Percentiles rank a stretch among this genome's conserved stretches.
These are phyloP conservation scores for Eurystomus glaucurus DNA, from an alignment of 2,797 vertebrate species.

Conservation along the genomic window DNA sequence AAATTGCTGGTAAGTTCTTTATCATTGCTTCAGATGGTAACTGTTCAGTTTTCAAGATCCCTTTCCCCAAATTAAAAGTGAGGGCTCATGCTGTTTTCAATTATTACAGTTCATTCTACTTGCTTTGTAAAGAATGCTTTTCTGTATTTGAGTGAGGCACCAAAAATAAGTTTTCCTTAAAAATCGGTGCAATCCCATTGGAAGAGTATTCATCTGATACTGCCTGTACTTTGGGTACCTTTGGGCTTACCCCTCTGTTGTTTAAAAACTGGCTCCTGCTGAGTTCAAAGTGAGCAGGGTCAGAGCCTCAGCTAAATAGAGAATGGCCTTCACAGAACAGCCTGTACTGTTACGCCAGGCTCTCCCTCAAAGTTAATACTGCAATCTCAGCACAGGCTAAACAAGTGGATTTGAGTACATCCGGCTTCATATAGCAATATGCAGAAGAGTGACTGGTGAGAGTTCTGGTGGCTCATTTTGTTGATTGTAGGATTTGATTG, in stretches of 20 bases:
- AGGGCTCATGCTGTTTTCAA: constrained; percentile 29
- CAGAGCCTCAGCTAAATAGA: background rate
- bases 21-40: constrained; percentile 21
- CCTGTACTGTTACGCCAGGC: background rate
- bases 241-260: background rate
- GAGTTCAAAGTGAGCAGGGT: constrained; percentile 2
- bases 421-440: background rate
- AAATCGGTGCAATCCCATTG: background rate
- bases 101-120: constrained; percentile 48
- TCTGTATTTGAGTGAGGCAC: background rate
- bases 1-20: constrained; percentile 44
- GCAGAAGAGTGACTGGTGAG: background rate
- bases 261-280: background rate
- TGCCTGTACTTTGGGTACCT: background rate
- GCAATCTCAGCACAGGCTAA: background rate
- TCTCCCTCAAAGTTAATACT: background rate
- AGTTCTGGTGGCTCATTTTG: background rate
- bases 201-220: background rate
- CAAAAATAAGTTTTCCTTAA: background rate
- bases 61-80: constrained; percentile 30
- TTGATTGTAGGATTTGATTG: background rate
- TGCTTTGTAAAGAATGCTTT: background rate
- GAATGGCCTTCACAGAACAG: background rate
- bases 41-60: constrained; percentile 29
- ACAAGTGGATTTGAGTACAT: background rate